Evolutionary conservation across 2,888 invertebrate species (phyloP).

Genomic region (Eupithecia inturbata): DNA sequence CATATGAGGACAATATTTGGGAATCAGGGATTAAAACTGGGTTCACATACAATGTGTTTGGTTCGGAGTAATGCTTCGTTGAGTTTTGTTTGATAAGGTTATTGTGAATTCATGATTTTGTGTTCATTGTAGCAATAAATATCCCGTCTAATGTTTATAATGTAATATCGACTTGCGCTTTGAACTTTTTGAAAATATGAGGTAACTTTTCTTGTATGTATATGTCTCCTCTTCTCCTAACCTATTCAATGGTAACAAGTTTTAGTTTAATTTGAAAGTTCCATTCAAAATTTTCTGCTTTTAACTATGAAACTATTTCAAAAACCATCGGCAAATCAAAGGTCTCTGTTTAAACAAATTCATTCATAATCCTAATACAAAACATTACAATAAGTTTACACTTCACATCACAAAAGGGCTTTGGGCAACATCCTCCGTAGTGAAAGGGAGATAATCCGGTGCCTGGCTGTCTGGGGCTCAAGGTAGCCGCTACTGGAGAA

Average conservation of each 20-base stretch:
- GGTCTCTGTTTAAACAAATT: conserved; percentile 46
- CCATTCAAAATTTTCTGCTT: conserved; percentile 21
- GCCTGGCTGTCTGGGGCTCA: conserved; percentile 65
- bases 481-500: conserved; percentile 31
- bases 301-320: conserved; percentile 20
- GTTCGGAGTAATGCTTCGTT: neutral
- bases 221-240: too few species aligned
- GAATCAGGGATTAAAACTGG: conserved; percentile 43
- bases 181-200: too few species aligned
- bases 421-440: conserved; percentile 41
- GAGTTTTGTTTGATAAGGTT: conserved; percentile 6
- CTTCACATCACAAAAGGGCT: conserved; percentile 59
- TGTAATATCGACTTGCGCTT: neutral
- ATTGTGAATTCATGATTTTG: conserved; percentile 6
- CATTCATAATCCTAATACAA: conserved; percentile 61
- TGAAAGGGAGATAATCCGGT: conserved; percentile 60
- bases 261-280: neutral
- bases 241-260: neutral
- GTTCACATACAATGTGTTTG: conserved; percentile 14
- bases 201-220: neutral
- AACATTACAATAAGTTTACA: conserved; percentile 71
- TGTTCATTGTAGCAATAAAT: conserved; percentile 5
- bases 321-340: conserved; percentile 52
- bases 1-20: conserved; percentile 42
- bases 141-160: neutral